Conservation (phyloP, 2,797 vertebrate genomes). For the Rhinogobio ventralis region DNA sequence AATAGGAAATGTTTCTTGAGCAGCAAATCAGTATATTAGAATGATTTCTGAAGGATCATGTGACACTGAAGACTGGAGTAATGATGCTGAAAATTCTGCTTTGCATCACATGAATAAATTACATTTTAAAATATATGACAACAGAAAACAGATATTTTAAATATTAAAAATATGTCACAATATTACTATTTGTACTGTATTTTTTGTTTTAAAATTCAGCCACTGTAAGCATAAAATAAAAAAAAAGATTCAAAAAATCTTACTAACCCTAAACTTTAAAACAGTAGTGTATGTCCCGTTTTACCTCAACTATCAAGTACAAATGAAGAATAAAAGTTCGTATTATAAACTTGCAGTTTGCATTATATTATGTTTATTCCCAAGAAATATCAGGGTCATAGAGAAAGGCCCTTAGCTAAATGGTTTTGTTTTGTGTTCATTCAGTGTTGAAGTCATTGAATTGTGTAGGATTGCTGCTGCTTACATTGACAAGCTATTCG, state of each 20-base stretch:
- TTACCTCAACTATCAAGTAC: conserved; percentile 63
- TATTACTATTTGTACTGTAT: background rate
- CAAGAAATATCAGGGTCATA: conserved; percentile 35
- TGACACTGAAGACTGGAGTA: background rate
- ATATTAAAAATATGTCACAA: background rate
- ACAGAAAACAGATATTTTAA: background rate
- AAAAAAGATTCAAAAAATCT: background rate
- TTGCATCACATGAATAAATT: background rate
- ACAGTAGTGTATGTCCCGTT: conserved; percentile 38
- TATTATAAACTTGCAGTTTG: conserved; percentile 27
- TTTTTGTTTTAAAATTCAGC: too few relatives aligned
- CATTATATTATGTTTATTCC: conserved; percentile 19
- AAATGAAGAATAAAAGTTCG: conserved; percentile 61
- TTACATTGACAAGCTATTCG: conserved; percentile 60
- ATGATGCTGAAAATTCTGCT: background rate
- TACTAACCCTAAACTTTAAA: background rate
- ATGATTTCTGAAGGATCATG: background rate
- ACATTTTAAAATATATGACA: background rate
- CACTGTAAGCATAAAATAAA: background rate
- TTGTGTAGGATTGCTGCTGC: conserved; percentile 64
- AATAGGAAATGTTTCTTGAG: too few relatives aligned
- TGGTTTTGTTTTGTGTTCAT: conserved; percentile 53
- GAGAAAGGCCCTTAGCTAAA: conserved; percentile 39
- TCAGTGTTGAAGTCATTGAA: conserved; percentile 46
- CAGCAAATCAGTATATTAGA: background rate